These are phyloP conservation scores for Corvus cornix DNA, from an alignment of 2,113 vertebrate genomes.

Conservation along the genomic window DNA sequence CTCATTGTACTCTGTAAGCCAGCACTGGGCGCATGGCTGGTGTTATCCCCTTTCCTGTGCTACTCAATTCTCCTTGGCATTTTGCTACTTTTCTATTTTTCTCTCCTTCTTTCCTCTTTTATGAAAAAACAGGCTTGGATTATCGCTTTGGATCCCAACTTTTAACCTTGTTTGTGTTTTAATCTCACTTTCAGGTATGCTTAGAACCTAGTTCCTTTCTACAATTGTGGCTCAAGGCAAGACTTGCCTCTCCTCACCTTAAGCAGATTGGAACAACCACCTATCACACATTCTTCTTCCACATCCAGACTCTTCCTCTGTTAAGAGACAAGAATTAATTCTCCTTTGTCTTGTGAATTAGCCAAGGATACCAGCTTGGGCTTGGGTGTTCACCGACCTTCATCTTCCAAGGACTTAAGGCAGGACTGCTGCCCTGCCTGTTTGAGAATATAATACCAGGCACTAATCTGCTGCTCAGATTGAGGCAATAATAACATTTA, in stretches of 20 bases:
- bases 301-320: no score
- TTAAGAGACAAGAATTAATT: not conserved
- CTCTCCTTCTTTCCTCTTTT: not conserved
- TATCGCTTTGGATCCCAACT: not conserved
- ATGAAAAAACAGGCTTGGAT: not conserved
- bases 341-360: not conserved
- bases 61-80: accelerated
- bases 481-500: not conserved
- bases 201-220: not conserved
- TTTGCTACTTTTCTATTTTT: not conserved
- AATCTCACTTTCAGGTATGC: not conserved
- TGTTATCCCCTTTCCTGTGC: not conserved
- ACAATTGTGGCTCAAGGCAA: accelerated
- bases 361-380: not conserved
- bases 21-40: accelerated
- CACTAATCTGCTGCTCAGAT: not conserved
- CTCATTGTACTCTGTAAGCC: accelerated
- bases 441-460: not conserved
- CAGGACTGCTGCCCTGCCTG: not conserved
- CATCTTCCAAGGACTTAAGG: not conserved
- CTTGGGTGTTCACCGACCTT: not conserved
- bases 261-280: accelerated
- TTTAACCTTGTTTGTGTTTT: not conserved
- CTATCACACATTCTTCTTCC: not conserved
- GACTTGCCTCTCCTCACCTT: not conserved